Evolutionary conservation across 2,888 invertebrate species (phyloP), one percentile per base, ranked within the genome.

Genomic region (Therioaphis trifolii): DNA sequence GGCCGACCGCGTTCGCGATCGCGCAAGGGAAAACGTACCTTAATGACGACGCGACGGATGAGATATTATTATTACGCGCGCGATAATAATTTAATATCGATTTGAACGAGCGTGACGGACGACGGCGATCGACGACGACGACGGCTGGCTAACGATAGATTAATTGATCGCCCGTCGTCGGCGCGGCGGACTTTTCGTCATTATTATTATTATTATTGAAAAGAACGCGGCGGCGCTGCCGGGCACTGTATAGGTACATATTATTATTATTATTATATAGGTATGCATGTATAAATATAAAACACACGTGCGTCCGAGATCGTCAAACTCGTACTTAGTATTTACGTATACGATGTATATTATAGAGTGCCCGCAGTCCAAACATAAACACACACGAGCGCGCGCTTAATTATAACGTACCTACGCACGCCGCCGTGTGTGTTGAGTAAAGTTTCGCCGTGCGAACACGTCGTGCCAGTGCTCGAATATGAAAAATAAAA

Each of bases 81-180:
- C n/a, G n/a, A n/a, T 24, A 69, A 24, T 24, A 43, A 43, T 69
- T 69, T 43, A 69, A 69, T 69, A 69, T 69, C 69, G 43, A 69
- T 69, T 69, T 69, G 69, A 9, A 15, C 43, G 14, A 24, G 43
- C 27, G n/a, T n/a, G n/a, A n/a, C 21, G 43, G 69, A 15, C 66
- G 35, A 27, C 63, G 43, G 43, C n/a, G n/a, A n/a, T n/a, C 68
- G 61, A 27, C 4, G 11, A 61, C 27, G 3, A 15, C 9, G 72
- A 63, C 24, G 76, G 63, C 63, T 76, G 63, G 63, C 27, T 46
- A 63, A 63, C 46, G 76, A 76, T 76, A 76, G 63, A 76, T 76
- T 76, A 76, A 76, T 61, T 46, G 76, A 76, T 63, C 63, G 76
- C n/a, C 46, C 18, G 15, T 63, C n/a, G 49, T 11, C 12, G 15